Evolutionary conservation across 92 coral and sea anemone genomes (phyloP), one percentile per base, ranked within the genome.

Genomic region (Palythoa heliodiscus): DNA sequence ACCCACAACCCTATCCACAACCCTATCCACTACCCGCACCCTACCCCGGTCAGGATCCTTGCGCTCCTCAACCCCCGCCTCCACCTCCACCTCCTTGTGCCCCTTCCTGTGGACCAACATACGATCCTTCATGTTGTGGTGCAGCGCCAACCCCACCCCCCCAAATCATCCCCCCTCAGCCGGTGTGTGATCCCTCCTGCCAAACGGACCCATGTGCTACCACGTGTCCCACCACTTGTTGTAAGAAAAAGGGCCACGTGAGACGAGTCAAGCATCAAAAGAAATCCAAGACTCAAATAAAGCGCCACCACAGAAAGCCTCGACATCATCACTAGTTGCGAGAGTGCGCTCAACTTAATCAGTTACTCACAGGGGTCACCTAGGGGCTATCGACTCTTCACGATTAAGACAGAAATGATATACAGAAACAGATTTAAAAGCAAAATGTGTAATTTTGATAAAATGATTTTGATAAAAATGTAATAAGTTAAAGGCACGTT

Each of bases 101-200:
- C 79, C n/a, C 88, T 88, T 23, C 93, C 76, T 19, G 88, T 75
- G 91, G 74, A 61, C 82, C 79, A n/a, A 52, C 88, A 39, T 77
- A 77, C 71, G 87, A 81, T 71, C 89, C 92, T 50, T 93, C 90
- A 68, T 70, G 89, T 11, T 92, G 95, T 73, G 85, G 90, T 70
- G 82, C 78, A 69, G 87, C 90, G 19, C 90, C 91, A 43, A 88
- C 94, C n/a, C 83, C 89, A n/a, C 91, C 96, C 1, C 92, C 91
- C 12, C 96, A 93, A 35, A 87, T 94, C 1, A 71, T 89, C 16
- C 92, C 95, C 10, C 90, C 90, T 57, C 97, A 87, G 23, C 88
- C 93, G 9, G 68, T 60, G 23, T 90, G 93, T 71, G 88, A 85
- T 47, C 88, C 91, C 9, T 85, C 89, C 29, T 80, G 84, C 22